Conservation (phyloP, 2,113 vertebrate species). For the Acanthisitta chloris region DNA sequence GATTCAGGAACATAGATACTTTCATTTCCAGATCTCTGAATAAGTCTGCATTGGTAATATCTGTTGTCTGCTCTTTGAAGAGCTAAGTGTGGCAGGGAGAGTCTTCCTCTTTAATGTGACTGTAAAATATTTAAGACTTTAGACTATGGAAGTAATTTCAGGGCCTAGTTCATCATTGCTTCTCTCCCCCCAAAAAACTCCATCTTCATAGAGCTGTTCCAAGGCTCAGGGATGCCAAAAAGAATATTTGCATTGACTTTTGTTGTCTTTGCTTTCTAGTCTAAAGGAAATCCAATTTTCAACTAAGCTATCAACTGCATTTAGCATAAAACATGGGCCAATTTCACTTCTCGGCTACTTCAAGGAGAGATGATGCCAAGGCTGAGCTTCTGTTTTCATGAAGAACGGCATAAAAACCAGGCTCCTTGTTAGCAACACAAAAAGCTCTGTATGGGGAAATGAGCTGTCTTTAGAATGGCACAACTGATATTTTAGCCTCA, state of each 20-base stretch:
- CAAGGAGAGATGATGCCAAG: neutral
- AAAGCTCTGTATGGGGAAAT: constrained; percentile 4
- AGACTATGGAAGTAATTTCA: neutral
- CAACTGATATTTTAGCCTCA: constrained; percentile 31
- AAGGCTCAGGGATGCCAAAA: neutral
- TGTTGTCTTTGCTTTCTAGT: neutral
- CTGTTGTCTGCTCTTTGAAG: neutral
- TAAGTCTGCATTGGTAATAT: neutral
- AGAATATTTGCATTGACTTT: constrained; percentile 33
- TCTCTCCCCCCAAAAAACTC: neutral
- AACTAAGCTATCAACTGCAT: neutral
- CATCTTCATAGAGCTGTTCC: neutral
- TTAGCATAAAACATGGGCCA: constrained; percentile 5
- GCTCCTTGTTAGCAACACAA: constrained; percentile 24
- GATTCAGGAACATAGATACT: neutral
- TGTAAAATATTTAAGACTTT: constrained; percentile 22
- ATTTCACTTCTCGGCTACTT: constrained; percentile 10
- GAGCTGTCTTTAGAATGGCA: constrained; percentile 13
- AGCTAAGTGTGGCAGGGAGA: neutral
- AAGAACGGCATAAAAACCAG: constrained; percentile 4
- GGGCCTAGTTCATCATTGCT: neutral
- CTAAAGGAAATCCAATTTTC: constrained; percentile 32
- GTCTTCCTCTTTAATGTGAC: neutral
- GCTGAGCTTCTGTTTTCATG: neutral
- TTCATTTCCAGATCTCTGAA: neutral